Evolutionary conservation across 1,140 invertebrate genomes (phyloP), one percentile per base, ranked within the genome.

Genomic region (Brachionus manjavacas): DNA sequence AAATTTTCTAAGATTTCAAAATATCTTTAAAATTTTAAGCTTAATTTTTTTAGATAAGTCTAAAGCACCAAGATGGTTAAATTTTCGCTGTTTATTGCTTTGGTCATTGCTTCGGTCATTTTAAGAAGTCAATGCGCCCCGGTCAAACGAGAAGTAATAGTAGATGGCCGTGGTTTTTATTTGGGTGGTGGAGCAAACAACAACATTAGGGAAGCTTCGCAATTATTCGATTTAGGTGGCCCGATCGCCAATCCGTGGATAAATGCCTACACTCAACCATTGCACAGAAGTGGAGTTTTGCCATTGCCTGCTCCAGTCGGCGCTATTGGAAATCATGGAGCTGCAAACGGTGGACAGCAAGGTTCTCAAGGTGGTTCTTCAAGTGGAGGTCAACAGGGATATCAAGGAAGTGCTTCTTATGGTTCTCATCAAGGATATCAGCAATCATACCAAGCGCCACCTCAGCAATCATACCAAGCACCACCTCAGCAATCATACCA

Each of bases 111-210:
- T 16, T 41, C 68, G 16, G 20, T 41, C 14, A 41, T 41, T 39
- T 31, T 68, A 16, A 41, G 39, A 20, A 11, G 31, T 11, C 25
- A 35, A 72, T 41, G 31, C n/a, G 16, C 39, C 23, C 31, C 16
- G 6, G 39, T 31, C 16, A 68, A 72, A 72, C 43, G 68, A 72
- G 68, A 72, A 72, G 68, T 72, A 11, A 41, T 80, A 25, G 55
- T 64, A 23, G 72, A 76, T 25, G 72, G 43, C 14, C 39, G 72
- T 25, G 79, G 79, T 20, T 81, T 81, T 68, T 81, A 81, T 64
- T 60, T 81, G 52, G 79, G 79, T 3, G 79, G 79, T 68, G 79
- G 79, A 9, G 20, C 79, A 39, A 81, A 81, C 39, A 81, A 81
- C 28, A 81, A 81, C 23, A 39, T 81, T 35, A 60, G 79, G 46